Percentiles rank a stretch among this genome's conserved stretches.
phyloP scores from a whole-genome alignment of 2,113 vertebrate species.

The Ailurus styani region DNA sequence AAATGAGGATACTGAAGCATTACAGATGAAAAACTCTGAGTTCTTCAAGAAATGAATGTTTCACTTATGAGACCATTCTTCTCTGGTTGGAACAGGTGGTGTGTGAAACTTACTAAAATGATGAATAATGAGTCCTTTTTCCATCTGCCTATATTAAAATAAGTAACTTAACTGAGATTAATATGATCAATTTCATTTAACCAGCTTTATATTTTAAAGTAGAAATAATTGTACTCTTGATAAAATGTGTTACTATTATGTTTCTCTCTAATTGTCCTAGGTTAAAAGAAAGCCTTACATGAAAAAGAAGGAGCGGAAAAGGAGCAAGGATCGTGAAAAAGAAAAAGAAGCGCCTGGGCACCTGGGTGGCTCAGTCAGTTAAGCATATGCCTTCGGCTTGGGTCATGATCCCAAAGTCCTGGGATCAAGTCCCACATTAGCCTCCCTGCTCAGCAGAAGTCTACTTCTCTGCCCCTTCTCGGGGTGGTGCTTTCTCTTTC shows the following conservation, averaged over 20 bases:
- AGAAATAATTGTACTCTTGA: background rate
- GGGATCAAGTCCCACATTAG: no score
- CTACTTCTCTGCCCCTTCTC: no score
- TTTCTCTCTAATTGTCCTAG: background rate
- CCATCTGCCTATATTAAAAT: slow-evolving; percentile 24
- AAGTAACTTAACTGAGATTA: slow-evolving; percentile 37
- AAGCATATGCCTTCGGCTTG: no score
- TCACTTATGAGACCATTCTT: background rate
- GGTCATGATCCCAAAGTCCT: no score
- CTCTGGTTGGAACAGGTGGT: slow-evolving; percentile 29
- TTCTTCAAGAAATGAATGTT: slow-evolving; percentile 11
- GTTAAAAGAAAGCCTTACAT: background rate
- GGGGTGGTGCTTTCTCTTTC: no score
- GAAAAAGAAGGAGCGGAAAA: background rate
- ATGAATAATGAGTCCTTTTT: slow-evolving; percentile 12
- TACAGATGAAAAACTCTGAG: background rate
- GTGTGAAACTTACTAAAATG: slow-evolving; percentile 3
- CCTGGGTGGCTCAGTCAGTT: no score
- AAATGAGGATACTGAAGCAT: background rate
- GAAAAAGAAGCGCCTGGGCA: background rate
- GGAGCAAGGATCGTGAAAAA: background rate
- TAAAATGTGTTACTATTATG: background rate
- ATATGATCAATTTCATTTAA: slow-evolving; percentile 18
- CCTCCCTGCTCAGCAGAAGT: no score
- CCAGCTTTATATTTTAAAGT: slow-evolving; percentile 34